These are phyloP conservation scores for Miichthys miiuy DNA, from an alignment of 2,797 vertebrate species.

Conservation along the genomic window DNA sequence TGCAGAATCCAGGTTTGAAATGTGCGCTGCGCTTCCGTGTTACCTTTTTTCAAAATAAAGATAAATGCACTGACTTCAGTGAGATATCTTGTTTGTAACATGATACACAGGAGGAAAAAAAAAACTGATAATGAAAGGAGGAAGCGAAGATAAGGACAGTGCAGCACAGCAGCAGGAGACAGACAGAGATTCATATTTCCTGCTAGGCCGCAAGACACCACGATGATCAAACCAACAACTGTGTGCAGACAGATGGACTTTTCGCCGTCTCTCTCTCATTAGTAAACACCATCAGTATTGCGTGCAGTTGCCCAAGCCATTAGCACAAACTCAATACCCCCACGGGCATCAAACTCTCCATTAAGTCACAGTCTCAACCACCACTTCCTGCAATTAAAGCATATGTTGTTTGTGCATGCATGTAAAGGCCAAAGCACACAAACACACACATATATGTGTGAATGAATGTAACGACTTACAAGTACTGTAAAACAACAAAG, in stretches of 20 bases:
- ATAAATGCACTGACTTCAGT: background rate
- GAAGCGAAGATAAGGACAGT: slow-evolving; percentile 20
- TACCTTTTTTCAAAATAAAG: background rate
- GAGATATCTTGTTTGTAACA: background rate
- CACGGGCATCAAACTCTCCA: slow-evolving; percentile 61
- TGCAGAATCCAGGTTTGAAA: background rate
- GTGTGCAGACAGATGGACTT: slow-evolving; percentile 62
- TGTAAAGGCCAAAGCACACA: slow-evolving; percentile 38
- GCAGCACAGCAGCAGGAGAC: slow-evolving; percentile 20
- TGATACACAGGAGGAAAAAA: background rate
- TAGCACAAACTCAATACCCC: slow-evolving; percentile 57
- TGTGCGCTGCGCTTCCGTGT: background rate
- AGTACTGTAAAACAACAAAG: background rate
- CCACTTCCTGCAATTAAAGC: slow-evolving; percentile 51
- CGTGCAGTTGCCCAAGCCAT: slow-evolving; percentile 55
- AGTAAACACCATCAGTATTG: slow-evolving; percentile 56
- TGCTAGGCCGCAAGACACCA: slow-evolving; percentile 31
- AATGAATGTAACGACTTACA: background rate
- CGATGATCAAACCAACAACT: slow-evolving; percentile 59
- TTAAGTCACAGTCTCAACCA: slow-evolving; percentile 58
- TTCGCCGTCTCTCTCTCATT: slow-evolving; percentile 59
- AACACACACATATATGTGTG: background rate
- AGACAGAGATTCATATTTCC: slow-evolving; percentile 39
- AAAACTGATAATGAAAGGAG: slow-evolving; percentile 13
- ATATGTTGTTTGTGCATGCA: slow-evolving; percentile 51